Base-by-base conservation (phyloP, 2,888 invertebrate species). In the Hirtodrosophila confusa region DNA sequence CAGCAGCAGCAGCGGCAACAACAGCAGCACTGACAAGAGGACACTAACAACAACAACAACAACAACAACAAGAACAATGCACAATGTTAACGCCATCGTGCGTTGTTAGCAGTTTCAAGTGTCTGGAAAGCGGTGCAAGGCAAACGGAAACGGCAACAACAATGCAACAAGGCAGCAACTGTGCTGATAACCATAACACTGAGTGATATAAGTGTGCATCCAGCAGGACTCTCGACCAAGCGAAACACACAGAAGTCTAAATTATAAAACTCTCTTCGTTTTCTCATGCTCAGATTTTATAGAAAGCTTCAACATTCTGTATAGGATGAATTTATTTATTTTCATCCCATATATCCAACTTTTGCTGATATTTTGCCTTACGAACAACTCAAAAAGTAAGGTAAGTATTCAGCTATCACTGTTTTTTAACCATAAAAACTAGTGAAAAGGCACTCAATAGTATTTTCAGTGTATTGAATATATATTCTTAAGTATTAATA, bases 101-200 rank as follows among this genome's bases (percentile, higher is more conserved):
- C 75, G 77, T 83, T 83, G 82, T 80, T 80, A 69, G 86, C 80
- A 83, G 70, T 80, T 86, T 86, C 86, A 80, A 83, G 86, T 80
- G 70, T 69, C 69, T 80, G 61, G 58, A 55, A 45, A 69, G 53
- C 65, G 78, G 41, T 49, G 47, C 53, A 56, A 60, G 60, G 36
- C 45, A 33, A 69, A 37, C 61, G 74, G 64, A 65, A 70, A 60
- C 70, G 64, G 12, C 63, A 71, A 61, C 69, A 77, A 72, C 72
- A 63, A 57, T 53, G 63, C 65, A 73, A 63, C 73, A 73, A 69
- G 64, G 54, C 78, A 86, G 53, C 80, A 82, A 82, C 80, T 72
- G 64, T 73, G 80, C 83, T 80, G 84, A 83, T 84, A 83, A 79
- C 85, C 78, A 85, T 80, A 86, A 82, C 85, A 80, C 67, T 86